A percentile compares a stretch with the other conserved stretches of the same genome.
Evolutionary conservation across 2,888 invertebrate species (phyloP).

Genomic region (Pterostichus niger): DNA sequence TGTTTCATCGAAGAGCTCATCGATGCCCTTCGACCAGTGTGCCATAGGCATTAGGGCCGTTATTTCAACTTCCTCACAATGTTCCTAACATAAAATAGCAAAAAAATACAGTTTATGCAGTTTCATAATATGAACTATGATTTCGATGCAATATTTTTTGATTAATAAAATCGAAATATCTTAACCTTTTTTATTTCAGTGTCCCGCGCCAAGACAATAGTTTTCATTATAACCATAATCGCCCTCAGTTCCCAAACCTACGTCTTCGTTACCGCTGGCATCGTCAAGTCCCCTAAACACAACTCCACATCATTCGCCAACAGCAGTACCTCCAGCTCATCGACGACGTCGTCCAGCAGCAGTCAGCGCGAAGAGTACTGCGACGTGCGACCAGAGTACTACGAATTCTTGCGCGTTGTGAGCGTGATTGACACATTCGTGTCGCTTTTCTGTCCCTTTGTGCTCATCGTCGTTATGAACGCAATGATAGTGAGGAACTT

Average conservation of each 20-base stretch:
- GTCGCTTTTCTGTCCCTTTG: conserved; percentile 82
- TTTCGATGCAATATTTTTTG: too few relatives aligned
- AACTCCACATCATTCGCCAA: neutral
- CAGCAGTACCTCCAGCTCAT: neutral
- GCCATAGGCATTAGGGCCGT: too few relatives aligned
- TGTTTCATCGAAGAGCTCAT: too few relatives aligned
- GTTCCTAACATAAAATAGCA: too few relatives aligned
- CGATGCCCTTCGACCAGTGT: too few relatives aligned
- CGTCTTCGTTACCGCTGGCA: conserved; percentile 77
- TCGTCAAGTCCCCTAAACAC: conserved; percentile 69
- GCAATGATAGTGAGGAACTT: conserved; percentile 81
- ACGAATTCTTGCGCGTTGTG: conserved; percentile 79
- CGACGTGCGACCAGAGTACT: conserved; percentile 78
- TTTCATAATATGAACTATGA: too few relatives aligned
- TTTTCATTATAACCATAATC: conserved; percentile 76
- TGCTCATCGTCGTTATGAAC: conserved; percentile 83
- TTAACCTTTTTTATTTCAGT: conserved; percentile 73
- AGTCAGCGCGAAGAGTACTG: conserved; percentile 76
- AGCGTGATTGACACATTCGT: conserved; percentile 82
- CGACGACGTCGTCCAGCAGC: neutral
- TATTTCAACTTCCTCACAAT: too few relatives aligned
- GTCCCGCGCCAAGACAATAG: conserved; percentile 80
- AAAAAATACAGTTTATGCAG: too few relatives aligned
- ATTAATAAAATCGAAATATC: too few relatives aligned
- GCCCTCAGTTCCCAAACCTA: conserved; percentile 77